phyloP scores from a whole-genome alignment of 2,888 invertebrate genomes.

The Papilio protenor region DNA sequence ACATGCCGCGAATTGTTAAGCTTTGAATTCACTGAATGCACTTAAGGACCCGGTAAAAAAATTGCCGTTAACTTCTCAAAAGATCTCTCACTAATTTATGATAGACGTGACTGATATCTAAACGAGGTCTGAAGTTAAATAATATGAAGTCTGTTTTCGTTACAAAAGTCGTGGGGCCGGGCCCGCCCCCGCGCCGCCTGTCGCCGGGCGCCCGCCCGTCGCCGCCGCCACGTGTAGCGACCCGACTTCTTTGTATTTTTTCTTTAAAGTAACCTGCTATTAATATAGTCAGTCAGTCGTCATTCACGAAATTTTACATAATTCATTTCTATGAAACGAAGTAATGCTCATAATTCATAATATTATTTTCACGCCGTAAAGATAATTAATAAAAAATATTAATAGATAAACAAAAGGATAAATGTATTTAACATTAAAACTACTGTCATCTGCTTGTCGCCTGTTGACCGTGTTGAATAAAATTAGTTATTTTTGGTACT shows the following conservation, averaged over 20 bases:
- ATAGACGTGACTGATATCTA: conserved; percentile 26
- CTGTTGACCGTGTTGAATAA: not conserved
- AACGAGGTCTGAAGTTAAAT: conserved; percentile 29
- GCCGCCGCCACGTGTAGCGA: conserved; percentile 58
- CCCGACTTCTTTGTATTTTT: conserved; percentile 49
- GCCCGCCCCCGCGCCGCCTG: conserved; percentile 66
- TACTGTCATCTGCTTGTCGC: not conserved
- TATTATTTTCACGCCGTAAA: not conserved
- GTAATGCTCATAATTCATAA: too few species aligned
- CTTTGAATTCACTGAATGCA: conserved; percentile 7
- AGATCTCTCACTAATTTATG: not conserved
- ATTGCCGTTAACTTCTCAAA: not conserved
- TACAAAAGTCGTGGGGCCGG: conserved; percentile 38
- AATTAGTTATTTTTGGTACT: too few species aligned
- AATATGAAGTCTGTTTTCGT: conserved; percentile 34
- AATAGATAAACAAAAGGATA: too few species aligned
- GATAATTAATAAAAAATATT: not conserved
- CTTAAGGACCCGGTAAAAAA: not conserved
- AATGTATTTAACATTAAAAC: not conserved
- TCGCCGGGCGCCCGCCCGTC: conserved; percentile 75
- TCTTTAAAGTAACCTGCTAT: conserved; percentile 47
- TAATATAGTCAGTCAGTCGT: conserved; percentile 37
- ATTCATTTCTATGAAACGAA: not conserved
- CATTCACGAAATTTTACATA: not conserved
- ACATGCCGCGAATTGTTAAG: conserved; percentile 33